Conservation (phyloP, 1,140 invertebrate species). For the Atopsyche davidsoni region DNA sequence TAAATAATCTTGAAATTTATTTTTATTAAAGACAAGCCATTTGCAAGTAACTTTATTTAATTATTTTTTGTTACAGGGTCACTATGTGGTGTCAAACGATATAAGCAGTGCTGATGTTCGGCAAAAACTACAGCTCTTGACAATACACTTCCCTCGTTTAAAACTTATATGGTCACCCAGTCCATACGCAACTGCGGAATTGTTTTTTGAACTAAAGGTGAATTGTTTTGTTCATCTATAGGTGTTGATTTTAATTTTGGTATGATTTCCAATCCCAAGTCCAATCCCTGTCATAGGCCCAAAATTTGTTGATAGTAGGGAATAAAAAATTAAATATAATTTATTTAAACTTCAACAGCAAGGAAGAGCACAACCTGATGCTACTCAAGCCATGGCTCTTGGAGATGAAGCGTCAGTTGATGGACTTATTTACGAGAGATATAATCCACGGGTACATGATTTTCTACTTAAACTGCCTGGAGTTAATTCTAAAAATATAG, state of each 20-base stretch:
- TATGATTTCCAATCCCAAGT: no score
- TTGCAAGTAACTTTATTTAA: not conserved
- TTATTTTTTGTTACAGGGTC: slow-evolving; percentile 51
- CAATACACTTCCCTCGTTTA: slow-evolving; percentile 88
- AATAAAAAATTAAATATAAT: not conserved
- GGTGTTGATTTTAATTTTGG: no score
- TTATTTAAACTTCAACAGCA: slow-evolving; percentile 47
- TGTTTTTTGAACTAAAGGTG: slow-evolving; percentile 86
- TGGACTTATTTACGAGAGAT: slow-evolving; percentile 59
- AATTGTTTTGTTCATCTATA: slow-evolving; percentile 6
- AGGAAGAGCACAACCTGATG: slow-evolving; percentile 72
- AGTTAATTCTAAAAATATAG: slow-evolving; percentile 81
- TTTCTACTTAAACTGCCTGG: slow-evolving; percentile 88
- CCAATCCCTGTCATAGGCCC: no score
- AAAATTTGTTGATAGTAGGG: no score
- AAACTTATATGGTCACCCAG: slow-evolving; percentile 93
- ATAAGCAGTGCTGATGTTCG: slow-evolving; percentile 70
- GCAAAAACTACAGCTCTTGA: slow-evolving; percentile 83
- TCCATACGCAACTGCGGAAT: slow-evolving; percentile 89
- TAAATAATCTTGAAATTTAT: not conserved
- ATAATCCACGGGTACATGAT: slow-evolving; percentile 73
- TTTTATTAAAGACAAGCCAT: no score
- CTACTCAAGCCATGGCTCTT: slow-evolving; percentile 58
- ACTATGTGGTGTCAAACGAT: slow-evolving; percentile 72
- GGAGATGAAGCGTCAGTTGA: slow-evolving; percentile 58